Conservation (phyloP, 2,113 vertebrate species). For the Glaucidium brasilianum region DNA sequence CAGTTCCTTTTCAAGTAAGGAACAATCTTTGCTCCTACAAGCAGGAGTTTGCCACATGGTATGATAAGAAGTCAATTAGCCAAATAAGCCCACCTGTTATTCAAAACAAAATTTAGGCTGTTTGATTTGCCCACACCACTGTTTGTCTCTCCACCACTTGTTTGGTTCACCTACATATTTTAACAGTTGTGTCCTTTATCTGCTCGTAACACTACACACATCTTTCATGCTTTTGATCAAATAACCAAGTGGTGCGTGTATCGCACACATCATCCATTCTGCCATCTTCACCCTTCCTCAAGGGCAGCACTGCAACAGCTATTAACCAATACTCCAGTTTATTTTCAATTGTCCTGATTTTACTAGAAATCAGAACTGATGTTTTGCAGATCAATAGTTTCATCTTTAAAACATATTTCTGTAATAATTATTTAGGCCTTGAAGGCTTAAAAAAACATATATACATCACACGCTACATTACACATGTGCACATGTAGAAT, state of each 20-base stretch:
- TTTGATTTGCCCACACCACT: neutral
- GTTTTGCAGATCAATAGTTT: neutral
- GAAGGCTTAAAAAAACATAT: neutral
- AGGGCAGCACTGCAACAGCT: neutral
- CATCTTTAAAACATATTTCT: neutral
- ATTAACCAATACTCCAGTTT: neutral
- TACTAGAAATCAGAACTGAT: neutral
- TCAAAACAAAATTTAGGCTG: neutral
- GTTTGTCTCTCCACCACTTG: neutral
- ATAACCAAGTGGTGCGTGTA: neutral
- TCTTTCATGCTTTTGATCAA: neutral
- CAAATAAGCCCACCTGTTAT: neutral
- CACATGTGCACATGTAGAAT: neutral
- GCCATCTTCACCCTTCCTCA: neutral
- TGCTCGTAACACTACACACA: neutral
- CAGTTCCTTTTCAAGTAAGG: neutral
- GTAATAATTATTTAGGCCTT: neutral
- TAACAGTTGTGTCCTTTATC: neutral
- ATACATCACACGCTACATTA: neutral
- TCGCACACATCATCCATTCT: neutral
- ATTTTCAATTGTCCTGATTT: neutral
- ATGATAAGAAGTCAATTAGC: neutral
- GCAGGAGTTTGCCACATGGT: neutral
- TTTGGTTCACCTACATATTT: neutral
- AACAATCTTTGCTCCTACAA: neutral